Evolutionary conservation across 2,888 invertebrate genomes (phyloP).

Genomic region (Ariolimax columbianus): DNA sequence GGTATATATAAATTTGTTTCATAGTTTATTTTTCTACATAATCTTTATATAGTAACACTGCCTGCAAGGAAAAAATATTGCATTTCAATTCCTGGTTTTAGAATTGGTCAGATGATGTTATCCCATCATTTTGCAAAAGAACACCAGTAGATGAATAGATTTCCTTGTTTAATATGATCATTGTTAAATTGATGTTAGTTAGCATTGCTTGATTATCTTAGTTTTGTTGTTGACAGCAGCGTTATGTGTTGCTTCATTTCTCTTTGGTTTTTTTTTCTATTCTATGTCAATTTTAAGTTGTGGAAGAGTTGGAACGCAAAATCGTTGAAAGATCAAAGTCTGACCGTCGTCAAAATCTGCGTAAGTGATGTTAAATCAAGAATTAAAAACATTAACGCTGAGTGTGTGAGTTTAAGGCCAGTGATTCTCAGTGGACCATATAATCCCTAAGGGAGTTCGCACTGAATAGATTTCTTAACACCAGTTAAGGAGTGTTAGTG

Average conservation of each 20-base stretch:
- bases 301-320: constrained; percentile 69
- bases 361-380: constrained; percentile 30
- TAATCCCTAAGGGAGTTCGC: too few species aligned
- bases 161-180: background rate
- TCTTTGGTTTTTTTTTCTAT: background rate
- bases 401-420: too few species aligned
- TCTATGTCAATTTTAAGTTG: constrained; percentile 60
- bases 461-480: too few species aligned
- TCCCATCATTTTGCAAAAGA: background rate
- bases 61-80: too few species aligned
- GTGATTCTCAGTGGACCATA: too few species aligned
- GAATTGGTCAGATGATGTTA: background rate
- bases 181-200: background rate
- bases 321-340: constrained; percentile 73
- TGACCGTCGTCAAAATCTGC: constrained; percentile 60
- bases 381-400: too few species aligned
- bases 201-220: background rate
- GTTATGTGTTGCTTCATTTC: background rate
- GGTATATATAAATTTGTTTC: too few species aligned
- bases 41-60: too few species aligned
- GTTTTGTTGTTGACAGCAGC: background rate
- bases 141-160: background rate
- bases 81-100: too few species aligned
- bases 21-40: too few species aligned
- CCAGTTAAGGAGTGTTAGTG: too few species aligned